Percentiles rank a stretch among this genome's conserved stretches.
Conservation (phyloP, 1,140 invertebrate genomes). For the Aphaenogaster ashmeadi region DNA sequence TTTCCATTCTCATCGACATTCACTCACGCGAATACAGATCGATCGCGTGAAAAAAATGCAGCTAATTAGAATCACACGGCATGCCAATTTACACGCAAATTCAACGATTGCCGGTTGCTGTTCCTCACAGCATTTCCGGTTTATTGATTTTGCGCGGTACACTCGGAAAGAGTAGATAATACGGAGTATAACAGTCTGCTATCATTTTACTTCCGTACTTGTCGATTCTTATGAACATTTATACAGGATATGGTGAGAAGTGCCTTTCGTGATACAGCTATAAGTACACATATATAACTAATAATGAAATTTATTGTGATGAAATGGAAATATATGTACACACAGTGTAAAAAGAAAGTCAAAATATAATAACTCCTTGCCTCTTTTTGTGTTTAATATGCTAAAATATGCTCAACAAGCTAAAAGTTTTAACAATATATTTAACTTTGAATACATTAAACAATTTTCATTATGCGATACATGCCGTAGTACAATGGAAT, state of each 20-base stretch:
- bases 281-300: neutral
- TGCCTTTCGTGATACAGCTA: neutral
- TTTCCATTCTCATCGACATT: slow-evolving; percentile 29
- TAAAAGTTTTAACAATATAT: neutral
- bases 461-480: neutral
- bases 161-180: neutral
- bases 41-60: slow-evolving; percentile 15
- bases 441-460: neutral
- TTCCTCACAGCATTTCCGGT: slow-evolving; percentile 13
- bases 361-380: neutral
- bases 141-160: slow-evolving; percentile 31
- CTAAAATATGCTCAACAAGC: neutral
- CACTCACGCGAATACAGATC: slow-evolving; percentile 26
- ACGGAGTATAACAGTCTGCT: neutral
- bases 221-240: neutral
- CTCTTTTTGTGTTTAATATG: neutral
- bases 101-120: slow-evolving; percentile 27
- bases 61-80: slow-evolving; percentile 35
- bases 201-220: neutral
- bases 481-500: neutral
- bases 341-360: neutral
- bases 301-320: neutral
- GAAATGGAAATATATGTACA: neutral
- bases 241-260: neutral
- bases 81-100: slow-evolving; percentile 49